Evolutionary conservation across 2,888 invertebrate species (phyloP), one percentile per base, ranked within the genome.

Genomic region (Pilophorus perplexus): DNA sequence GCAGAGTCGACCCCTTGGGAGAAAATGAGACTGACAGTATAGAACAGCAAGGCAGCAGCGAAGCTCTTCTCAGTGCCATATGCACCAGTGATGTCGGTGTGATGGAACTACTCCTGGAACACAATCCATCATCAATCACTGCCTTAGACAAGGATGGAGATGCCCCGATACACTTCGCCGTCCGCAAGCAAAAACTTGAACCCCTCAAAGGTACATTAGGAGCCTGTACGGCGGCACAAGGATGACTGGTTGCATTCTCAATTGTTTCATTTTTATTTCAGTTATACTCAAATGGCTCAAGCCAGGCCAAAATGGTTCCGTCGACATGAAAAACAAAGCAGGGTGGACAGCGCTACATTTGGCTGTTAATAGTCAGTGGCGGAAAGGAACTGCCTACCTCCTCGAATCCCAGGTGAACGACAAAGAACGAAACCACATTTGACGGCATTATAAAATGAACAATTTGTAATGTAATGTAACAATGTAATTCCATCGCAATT

Each of bases 21-120:
- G 50, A 57, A 2, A 28, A 38, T 2, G 38, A 42, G 40, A 23
- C 42, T 6, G 57, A 57, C 10, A n/a, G 38, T 6, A 5, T 2
- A 2, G 18, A 20, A n/a, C 2, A 8, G 28, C 27, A 10, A 2
- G 6, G 16, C 5, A 81, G 20, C 37, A 25, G 16, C 2, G 33
- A 81, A 0, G 80, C 82, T 0, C 75, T 83, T 0, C 83, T 83
- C 69, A 80, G 79, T 0, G 82, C 83, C 0, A 81, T 81, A 0
- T 77, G 78, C 44, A 73, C 82, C 1, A 78, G 77, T 3, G 79
- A 77, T 48, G 68, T 78, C 28, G 78, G 79, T 0, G 79, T 79
- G 2, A 79, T 82, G 2, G 75, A 75, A 10, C 75, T 77, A 42
- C 74, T 83, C 1, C 72, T 82, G 3, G 75, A 78, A 1, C 6